Conservation (phyloP, 2,888 invertebrate genomes). For the Flexamia atlantica region DNA sequence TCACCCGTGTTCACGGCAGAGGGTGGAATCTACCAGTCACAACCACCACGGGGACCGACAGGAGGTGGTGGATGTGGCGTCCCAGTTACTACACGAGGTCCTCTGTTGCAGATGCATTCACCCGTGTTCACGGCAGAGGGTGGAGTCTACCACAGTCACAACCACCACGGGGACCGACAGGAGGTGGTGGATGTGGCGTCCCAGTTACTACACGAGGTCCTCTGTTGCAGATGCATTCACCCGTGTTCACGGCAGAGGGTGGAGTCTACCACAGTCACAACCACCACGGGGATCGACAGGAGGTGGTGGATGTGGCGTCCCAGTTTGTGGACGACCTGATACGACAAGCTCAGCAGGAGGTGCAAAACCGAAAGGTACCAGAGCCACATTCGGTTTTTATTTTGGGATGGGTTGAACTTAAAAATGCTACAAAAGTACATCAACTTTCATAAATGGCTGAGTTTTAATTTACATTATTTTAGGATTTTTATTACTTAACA, state of each 20-base stretch:
- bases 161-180: neutral
- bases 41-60: no score
- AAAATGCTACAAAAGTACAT: no score
- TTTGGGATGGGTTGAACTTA: no score
- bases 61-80: no score
- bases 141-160: slow-evolving; percentile 37
- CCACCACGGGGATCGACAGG: neutral
- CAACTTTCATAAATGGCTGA: no score
- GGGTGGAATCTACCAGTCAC: no score
- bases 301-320: slow-evolving; percentile 32
- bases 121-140: slow-evolving; percentile 14
- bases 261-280: slow-evolving; percentile 31
- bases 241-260: slow-evolving; percentile 11
- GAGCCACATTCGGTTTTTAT: no score
- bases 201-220: neutral
- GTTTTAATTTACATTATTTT: no score
- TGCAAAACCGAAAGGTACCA: slow-evolving; percentile 29
- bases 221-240: slow-evolving; percentile 45
- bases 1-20: no score
- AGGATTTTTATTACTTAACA: no score
- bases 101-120: slow-evolving; percentile 38
- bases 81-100: no score
- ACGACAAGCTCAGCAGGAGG: slow-evolving; percentile 36
- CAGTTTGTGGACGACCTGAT: slow-evolving; percentile 37
- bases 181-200: slow-evolving; percentile 27